Evolutionary conservation across 1,140 invertebrate genomes (phyloP).

Genomic region (Papilio glaucus): DNA sequence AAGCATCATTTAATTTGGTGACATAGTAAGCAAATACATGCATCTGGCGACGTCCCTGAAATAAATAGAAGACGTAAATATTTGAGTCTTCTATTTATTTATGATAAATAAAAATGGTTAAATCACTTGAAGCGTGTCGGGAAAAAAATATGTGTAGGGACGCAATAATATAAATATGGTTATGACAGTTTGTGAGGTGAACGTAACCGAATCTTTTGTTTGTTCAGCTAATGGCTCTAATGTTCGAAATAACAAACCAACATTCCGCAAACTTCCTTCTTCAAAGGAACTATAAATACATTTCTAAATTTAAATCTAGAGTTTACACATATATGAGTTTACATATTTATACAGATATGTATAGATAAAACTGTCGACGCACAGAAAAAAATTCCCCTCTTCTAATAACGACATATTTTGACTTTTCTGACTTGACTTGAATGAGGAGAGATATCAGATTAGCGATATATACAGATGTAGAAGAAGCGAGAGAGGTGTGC

Average conservation of each 20-base stretch:
- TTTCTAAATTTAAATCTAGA: neutral
- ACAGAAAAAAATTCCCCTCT: neutral
- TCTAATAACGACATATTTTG: neutral
- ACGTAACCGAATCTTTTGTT: conserved; percentile 64
- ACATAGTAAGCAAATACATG: too few relatives aligned
- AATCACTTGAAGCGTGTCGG: neutral
- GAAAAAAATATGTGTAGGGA: neutral
- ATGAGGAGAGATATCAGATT: neutral
- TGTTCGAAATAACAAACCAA: conserved; percentile 1
- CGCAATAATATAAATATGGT: conserved; percentile 5
- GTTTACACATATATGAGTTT: too few relatives aligned
- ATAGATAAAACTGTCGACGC: neutral
- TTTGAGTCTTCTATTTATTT: too few relatives aligned
- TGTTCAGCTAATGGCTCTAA: conserved; percentile 61
- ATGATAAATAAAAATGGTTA: too few relatives aligned
- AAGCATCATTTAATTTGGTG: too few relatives aligned
- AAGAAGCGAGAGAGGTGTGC: too few relatives aligned
- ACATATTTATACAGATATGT: neutral
- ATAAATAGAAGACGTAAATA: too few relatives aligned
- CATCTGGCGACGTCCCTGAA: too few relatives aligned
- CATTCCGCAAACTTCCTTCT: neutral
- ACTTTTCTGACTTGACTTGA: too few relatives aligned
- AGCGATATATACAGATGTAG: too few relatives aligned
- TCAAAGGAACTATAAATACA: neutral
- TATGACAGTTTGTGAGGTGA: conserved; percentile 37